phyloP scores from a whole-genome alignment of 2,888 invertebrate species.

The Microctonus brassicae region DNA sequence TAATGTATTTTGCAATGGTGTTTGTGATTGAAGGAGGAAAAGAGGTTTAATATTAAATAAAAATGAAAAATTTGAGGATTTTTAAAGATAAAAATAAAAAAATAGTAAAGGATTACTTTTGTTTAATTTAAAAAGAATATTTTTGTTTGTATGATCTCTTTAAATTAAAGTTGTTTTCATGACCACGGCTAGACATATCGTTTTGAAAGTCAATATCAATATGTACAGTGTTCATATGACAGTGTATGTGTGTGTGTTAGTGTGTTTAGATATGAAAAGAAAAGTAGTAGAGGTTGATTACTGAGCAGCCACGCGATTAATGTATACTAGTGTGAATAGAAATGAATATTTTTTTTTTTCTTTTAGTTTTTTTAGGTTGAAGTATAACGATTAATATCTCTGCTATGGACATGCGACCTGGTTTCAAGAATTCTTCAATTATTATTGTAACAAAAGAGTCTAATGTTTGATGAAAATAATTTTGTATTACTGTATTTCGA shows the following conservation, averaged over 20 bases:
- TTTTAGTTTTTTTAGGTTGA: background rate
- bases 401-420: background rate
- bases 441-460: background rate
- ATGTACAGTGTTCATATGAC: background rate
- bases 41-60: background rate
- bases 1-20: background rate
- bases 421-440: background rate
- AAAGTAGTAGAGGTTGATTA: slow-evolving; percentile 2
- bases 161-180: background rate
- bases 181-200: background rate
- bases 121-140: background rate
- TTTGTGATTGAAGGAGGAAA: background rate
- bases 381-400: background rate
- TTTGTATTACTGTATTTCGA: background rate
- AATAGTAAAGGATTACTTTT: no score
- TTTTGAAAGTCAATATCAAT: slow-evolving; percentile 12
- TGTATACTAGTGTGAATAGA: background rate
- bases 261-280: background rate
- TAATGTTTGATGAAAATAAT: background rate
- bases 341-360: background rate
- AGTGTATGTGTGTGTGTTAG: background rate
- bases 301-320: slow-evolving; percentile 12
- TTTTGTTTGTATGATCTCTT: background rate
- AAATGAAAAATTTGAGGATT: no score
- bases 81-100: background rate